Evolutionary conservation across 2,113 vertebrate species (phyloP).

Genomic region (Aspiorhynchus laticeps): DNA sequence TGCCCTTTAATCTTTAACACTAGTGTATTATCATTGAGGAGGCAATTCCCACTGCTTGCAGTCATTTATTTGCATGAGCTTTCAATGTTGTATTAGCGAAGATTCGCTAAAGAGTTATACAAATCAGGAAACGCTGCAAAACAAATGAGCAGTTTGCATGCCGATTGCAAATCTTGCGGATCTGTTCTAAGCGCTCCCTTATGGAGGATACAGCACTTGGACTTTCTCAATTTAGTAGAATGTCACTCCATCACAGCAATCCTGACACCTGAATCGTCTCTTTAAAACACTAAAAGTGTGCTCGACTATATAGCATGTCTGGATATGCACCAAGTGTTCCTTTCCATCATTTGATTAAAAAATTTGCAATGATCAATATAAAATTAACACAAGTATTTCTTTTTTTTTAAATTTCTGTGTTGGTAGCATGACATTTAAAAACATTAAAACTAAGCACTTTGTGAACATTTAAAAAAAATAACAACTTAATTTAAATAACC

Average conservation of each 20-base stretch:
- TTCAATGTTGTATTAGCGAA: neutral
- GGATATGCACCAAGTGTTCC: neutral
- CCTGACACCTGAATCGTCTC: neutral
- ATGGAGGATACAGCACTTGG: neutral
- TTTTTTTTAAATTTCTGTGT: neutral
- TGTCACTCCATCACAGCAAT: neutral
- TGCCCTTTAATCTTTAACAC: neutral
- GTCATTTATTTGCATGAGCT: neutral
- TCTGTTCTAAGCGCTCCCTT: neutral
- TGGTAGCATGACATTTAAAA: neutral
- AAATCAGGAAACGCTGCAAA: neutral
- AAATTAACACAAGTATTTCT: neutral
- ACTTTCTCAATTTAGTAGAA: neutral
- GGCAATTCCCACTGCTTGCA: neutral
- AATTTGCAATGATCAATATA: neutral
- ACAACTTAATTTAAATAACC: neutral
- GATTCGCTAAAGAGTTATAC: neutral
- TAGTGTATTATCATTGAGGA: neutral
- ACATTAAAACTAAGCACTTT: neutral
- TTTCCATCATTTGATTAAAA: neutral
- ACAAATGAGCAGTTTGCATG: neutral
- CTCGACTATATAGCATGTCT: neutral
- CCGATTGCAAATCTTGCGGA: neutral
- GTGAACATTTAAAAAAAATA: neutral
- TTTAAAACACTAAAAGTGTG: neutral